Conservation (phyloP, 2,113 vertebrate species). For the Arothron firmamentum region DNA sequence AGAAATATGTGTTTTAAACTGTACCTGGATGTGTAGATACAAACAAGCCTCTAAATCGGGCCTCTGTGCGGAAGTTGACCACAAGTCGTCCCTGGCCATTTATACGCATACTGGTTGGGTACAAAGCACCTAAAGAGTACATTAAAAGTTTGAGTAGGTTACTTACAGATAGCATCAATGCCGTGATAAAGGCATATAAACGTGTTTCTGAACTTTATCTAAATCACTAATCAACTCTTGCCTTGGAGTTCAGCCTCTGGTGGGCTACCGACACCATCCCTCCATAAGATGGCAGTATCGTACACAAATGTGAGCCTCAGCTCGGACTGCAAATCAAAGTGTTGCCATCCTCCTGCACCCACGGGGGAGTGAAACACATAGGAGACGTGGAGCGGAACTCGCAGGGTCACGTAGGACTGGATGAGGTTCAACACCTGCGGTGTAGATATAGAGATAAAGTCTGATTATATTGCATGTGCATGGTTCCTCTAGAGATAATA, state of each 20-base stretch:
- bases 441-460: neutral
- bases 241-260: conserved; percentile 91
- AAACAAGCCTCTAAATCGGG: conserved; percentile 89
- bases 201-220: neutral
- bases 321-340: conserved; percentile 92
- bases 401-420: conserved; percentile 93
- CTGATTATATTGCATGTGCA: neutral
- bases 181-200: neutral
- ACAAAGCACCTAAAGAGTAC: conserved; percentile 82
- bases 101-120: conserved; percentile 94
- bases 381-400: conserved; percentile 90
- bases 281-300: conserved; percentile 98
- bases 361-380: conserved; percentile 94
- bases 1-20: neutral
- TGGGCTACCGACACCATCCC: conserved; percentile 88
- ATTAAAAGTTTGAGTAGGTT: neutral
- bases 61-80: conserved; percentile 92
- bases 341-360: conserved; percentile 90
- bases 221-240: conserved; percentile 30
- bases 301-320: conserved; percentile 95
- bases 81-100: conserved; percentile 85
- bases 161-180: neutral
- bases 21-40: conserved; percentile 80
- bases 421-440: conserved; percentile 90
- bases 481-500: neutral